These are phyloP conservation scores for Atta colombica DNA, from an alignment of 1,140 invertebrate species.

Conservation along the genomic window DNA sequence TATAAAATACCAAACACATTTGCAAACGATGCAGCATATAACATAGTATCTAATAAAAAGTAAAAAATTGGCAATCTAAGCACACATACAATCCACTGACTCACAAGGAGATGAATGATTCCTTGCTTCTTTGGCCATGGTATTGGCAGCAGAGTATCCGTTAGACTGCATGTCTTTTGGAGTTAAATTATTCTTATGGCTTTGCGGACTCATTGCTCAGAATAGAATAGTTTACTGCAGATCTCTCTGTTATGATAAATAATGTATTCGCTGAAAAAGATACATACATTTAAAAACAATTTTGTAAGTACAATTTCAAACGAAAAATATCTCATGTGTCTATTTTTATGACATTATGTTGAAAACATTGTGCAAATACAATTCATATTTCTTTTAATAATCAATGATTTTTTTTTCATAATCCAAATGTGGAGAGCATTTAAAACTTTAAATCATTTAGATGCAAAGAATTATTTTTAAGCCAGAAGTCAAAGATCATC, in stretches of 20 bases:
- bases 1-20: conserved; percentile 2
- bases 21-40: conserved; percentile 20
- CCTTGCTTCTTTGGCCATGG: conserved; percentile 78
- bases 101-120: conserved; percentile 86
- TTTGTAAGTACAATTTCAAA: not conserved
- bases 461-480: not conserved
- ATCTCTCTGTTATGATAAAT: conserved; percentile 8
- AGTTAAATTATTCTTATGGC: conserved; percentile 83
- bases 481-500: conserved; percentile 68
- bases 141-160: conserved; percentile 77
- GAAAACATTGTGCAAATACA: conserved; percentile 14
- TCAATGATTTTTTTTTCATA: not conserved
- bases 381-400: not conserved
- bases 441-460: not conserved
- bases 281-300: not conserved
- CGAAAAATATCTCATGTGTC: not conserved
- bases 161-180: conserved; percentile 84
- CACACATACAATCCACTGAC: conserved; percentile 86
- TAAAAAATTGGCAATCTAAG: conserved; percentile 82
- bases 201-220: conserved; percentile 83
- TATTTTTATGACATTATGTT: not conserved
- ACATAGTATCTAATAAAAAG: conserved; percentile 70
- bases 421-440: not conserved
- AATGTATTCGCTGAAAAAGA: conserved; percentile 51
- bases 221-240: conserved; percentile 42